A percentile compares a stretch with the other conserved stretches of the same genome.
phyloP scores from a whole-genome alignment of 2,888 invertebrate genomes.

The Ethmia dodecea region DNA sequence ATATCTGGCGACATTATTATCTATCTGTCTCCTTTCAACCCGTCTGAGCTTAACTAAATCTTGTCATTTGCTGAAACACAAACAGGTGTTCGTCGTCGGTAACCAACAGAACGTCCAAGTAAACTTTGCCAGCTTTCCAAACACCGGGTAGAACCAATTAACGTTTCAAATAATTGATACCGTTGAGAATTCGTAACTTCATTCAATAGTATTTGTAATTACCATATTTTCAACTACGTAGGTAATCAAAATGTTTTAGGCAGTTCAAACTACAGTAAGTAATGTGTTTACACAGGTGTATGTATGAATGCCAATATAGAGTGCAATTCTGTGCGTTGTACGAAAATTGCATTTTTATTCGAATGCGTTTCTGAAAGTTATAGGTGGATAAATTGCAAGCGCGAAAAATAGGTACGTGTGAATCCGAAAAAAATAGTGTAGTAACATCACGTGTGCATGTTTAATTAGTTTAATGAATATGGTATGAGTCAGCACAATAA shows the following conservation, averaged over 20 bases:
- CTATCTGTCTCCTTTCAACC: not conserved
- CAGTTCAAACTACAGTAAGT: not conserved
- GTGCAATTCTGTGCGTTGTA: constrained; percentile 46
- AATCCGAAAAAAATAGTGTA: no score
- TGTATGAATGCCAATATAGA: constrained; percentile 36
- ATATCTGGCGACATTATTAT: not conserved
- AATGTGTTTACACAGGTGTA: not conserved
- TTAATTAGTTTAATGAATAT: no score
- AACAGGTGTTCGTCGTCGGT: constrained; percentile 25
- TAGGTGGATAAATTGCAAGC: constrained; percentile 43
- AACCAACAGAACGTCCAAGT: constrained; percentile 25
- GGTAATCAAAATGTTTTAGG: not conserved
- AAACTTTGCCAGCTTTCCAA: constrained; percentile 29
- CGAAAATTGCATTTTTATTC: constrained; percentile 61
- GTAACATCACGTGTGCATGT: no score
- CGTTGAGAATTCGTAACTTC: no score
- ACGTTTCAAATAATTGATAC: constrained; percentile 19
- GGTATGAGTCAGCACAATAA: no score
- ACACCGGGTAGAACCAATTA: constrained; percentile 34
- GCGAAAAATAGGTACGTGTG: constrained; percentile 27
- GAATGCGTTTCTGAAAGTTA: constrained; percentile 43
- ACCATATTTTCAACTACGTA: not conserved
- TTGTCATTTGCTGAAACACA: constrained; percentile 21
- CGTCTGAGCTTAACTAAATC: constrained; percentile 27
- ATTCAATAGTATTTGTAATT: no score